These are phyloP conservation scores for Dendroctonus ponderosae DNA, from an alignment of 1,140 invertebrate species.

Conservation along the genomic window DNA sequence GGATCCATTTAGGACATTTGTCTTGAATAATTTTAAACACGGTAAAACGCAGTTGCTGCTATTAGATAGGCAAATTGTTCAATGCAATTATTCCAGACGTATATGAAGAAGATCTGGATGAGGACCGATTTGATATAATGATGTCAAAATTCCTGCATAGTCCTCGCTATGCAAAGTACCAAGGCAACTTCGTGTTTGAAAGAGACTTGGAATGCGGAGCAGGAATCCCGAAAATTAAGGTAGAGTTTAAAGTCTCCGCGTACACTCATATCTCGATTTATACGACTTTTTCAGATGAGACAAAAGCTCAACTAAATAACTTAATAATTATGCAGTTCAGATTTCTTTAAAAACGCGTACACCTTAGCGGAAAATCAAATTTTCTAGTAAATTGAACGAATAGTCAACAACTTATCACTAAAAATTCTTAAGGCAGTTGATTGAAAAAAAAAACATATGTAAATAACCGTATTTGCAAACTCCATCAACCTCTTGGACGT, in stretches of 20 bases:
- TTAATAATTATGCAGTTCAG: no score
- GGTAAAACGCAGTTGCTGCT: slow-evolving; percentile 22
- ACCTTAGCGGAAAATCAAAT: no score
- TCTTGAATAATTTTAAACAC: slow-evolving; percentile 49
- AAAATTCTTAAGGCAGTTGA: no score
- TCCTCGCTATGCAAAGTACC: slow-evolving; percentile 64
- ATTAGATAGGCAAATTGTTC: not conserved
- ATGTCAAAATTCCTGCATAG: slow-evolving; percentile 72
- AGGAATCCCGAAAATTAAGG: slow-evolving; percentile 56
- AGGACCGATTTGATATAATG: slow-evolving; percentile 59
- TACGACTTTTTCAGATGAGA: no score
- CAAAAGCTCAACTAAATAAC: no score
- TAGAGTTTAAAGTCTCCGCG: slow-evolving; percentile 35
- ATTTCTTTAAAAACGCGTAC: no score
- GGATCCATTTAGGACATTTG: slow-evolving; percentile 61
- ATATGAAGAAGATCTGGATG: slow-evolving; percentile 52
- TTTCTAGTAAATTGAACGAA: no score
- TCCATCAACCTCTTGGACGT: no score
- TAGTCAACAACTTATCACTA: no score
- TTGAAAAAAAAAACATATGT: no score
- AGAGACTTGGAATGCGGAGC: slow-evolving; percentile 62
- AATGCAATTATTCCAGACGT: slow-evolving; percentile 49
- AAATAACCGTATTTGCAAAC: no score
- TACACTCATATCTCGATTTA: no score
- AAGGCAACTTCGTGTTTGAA: slow-evolving; percentile 66